Evolutionary conservation across 2,888 invertebrate species (phyloP).

Genomic region (Emesis russula): DNA sequence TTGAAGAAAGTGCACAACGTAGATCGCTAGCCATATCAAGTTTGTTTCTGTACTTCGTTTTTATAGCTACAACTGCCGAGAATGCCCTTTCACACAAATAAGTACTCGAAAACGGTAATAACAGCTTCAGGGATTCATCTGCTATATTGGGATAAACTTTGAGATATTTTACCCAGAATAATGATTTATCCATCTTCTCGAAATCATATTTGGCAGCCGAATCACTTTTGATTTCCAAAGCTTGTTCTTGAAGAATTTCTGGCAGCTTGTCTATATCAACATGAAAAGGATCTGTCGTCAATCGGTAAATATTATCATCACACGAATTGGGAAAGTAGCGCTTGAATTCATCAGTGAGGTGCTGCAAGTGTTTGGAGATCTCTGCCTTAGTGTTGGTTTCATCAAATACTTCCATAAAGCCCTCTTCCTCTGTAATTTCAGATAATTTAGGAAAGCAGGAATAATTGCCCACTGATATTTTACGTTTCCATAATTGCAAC

Average conservation of each 20-base stretch:
- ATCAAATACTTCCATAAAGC: no score
- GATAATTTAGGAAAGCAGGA: no score
- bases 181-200: constrained; percentile 64
- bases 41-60: constrained; percentile 39
- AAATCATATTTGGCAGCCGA: constrained; percentile 73
- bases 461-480: no score
- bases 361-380: constrained; percentile 30
- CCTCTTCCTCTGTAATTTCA: no score
- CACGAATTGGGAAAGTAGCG: constrained; percentile 66
- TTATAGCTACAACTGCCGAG: constrained; percentile 42
- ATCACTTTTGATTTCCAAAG: constrained; percentile 75
- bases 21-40: no score
- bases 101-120: constrained; percentile 61
- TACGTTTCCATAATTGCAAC: constrained; percentile 51
- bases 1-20: no score
- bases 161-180: constrained; percentile 74
- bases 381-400: neutral
- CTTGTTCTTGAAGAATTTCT: constrained; percentile 31
- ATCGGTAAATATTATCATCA: constrained; percentile 69
- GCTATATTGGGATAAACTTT: constrained; percentile 67
- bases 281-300: constrained; percentile 63
- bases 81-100: constrained; percentile 57
- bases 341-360: constrained; percentile 42
- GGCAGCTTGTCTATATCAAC: constrained; percentile 49
- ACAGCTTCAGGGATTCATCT: constrained; percentile 70